Evolutionary conservation across 2,888 invertebrate genomes (phyloP).

Genomic region (Calameuta pallipes): DNA sequence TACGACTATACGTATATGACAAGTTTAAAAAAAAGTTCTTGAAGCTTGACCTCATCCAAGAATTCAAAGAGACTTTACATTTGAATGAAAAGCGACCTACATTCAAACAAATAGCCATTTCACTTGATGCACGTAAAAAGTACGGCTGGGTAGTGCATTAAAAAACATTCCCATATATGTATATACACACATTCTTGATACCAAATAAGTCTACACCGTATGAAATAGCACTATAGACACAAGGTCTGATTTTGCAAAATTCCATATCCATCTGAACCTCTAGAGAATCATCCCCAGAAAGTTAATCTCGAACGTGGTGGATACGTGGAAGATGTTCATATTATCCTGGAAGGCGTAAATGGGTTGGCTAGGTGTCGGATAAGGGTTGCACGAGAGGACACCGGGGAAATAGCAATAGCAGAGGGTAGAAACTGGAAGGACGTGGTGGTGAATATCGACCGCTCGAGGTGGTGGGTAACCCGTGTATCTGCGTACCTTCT

Average conservation of each 20-base stretch:
- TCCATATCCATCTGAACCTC: not conserved
- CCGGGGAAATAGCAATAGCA: constrained; percentile 50
- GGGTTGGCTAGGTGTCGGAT: constrained; percentile 8
- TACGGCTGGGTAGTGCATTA: not conserved
- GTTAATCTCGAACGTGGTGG: not conserved
- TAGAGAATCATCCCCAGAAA: not conserved
- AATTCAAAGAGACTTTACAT: not conserved
- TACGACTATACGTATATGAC: not conserved
- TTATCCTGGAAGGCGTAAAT: constrained; percentile 13
- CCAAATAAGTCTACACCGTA: not conserved
- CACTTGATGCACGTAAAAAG: not conserved
- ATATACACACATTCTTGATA: not conserved
- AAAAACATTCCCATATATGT: not conserved
- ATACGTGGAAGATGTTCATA: constrained; percentile 25
- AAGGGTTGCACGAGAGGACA: constrained; percentile 24
- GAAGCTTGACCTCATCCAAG: not conserved
- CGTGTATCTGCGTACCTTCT: constrained; percentile 5
- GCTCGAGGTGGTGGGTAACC: constrained; percentile 35
- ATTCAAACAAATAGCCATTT: not conserved
- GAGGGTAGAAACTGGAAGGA: constrained; percentile 43
- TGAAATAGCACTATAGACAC: too few relatives aligned
- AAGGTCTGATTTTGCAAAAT: not conserved
- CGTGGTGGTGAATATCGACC: constrained; percentile 37
- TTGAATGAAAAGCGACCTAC: not conserved
- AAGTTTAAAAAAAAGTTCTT: not conserved